Base-by-base conservation (phyloP, 2,113 vertebrate species). In the Corapipo altera region DNA sequence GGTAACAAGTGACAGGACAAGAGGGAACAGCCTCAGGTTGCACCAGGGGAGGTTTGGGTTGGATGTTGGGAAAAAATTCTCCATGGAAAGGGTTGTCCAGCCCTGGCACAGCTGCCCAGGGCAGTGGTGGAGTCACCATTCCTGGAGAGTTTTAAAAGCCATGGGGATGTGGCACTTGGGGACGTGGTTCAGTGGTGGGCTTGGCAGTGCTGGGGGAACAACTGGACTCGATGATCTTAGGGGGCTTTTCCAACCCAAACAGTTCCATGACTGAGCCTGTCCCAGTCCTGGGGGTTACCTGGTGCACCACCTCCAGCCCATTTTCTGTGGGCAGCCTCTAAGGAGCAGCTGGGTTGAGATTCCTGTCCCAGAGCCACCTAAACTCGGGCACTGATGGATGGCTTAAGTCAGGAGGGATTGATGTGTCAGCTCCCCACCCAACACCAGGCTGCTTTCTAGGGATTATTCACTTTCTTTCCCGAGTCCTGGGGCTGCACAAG, bases 141-240 rank as follows among this genome's bases (percentile, higher is more conserved):
- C 12, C 70, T 61, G 39, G 20, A 62, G n/a, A 30, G 55, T 32
- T 89, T 61, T 55, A 15, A 62, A 48, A 76, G 4, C 41, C 0
- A 0, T 0, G 12, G 11, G 64, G n/a, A 62, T 70, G 71, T 70
- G 88, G 18, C 79, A 15, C 55, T 1, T 62, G 41, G n/a, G 71
- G 78, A 55, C 64, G 7, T 0, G 3, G 54, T 2, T 0, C 7
- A 46, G 23, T 12, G 51, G 32, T 81, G 70, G 23, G 28, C 20
- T 52, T 8, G 19, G 33, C 69, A 44, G 27, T 52, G 46, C 52
- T 37, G 61, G 15, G 35, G 69, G 15, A 65, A 46, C 1, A 5
- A 11, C 8, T 54, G 46, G 2, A 32, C 39, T 41, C 2, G 7
- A 9, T 11, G 16, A n/a, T n/a, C 35, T 76, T 6, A 15, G 26